phyloP scores from a whole-genome alignment of 2,113 vertebrate genomes.

The Oophaga pumilio region DNA sequence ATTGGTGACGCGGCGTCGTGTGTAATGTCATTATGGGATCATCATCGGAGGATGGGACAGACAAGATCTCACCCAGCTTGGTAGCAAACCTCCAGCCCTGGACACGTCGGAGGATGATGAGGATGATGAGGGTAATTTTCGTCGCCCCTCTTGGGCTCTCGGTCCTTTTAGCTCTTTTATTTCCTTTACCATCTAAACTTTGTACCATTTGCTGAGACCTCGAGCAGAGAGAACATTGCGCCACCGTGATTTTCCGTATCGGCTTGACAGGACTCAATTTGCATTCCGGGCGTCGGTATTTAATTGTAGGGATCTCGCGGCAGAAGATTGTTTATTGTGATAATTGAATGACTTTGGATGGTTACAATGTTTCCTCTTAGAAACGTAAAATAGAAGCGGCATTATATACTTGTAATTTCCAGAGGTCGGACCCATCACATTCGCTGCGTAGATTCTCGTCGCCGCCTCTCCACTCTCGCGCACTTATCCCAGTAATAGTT shows the following conservation, averaged over 20 bases:
- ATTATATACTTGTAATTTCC: slow-evolving; percentile 43
- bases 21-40: too few species aligned
- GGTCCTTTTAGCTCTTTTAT: not conserved
- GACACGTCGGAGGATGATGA: too few species aligned
- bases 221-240: not conserved
- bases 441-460: not conserved
- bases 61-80: too few species aligned
- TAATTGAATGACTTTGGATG: slow-evolving; percentile 19
- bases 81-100: too few species aligned
- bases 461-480: slow-evolving; percentile 7
- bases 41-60: too few species aligned
- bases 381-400: not conserved
- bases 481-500: slow-evolving; percentile 52
- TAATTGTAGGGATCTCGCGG: not conserved
- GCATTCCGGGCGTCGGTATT: not conserved
- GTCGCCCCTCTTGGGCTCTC: not conserved
- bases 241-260: not conserved
- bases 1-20: too few species aligned
- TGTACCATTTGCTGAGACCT: not conserved
- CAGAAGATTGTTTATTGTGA: not conserved
- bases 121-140: not conserved
- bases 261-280: not conserved
- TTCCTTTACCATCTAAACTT: not conserved
- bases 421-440: slow-evolving; percentile 32
- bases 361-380: slow-evolving; percentile 7